Evolutionary conservation across 2,113 vertebrate species (phyloP), one percentile per base, ranked within the genome.

Genomic region (Calidris pugnax): DNA sequence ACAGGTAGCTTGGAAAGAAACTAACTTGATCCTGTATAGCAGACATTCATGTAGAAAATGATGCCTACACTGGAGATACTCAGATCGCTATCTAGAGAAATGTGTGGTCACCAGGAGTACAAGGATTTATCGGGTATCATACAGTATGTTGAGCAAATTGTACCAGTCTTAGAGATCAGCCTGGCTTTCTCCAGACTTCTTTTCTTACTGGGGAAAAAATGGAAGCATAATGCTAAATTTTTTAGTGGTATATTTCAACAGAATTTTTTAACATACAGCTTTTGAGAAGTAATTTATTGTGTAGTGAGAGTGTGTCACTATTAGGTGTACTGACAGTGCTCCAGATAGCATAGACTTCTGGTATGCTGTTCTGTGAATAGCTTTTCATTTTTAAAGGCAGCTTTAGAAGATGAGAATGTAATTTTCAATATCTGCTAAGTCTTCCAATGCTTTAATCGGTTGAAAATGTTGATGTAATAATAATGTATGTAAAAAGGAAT

Each of bases 241-340:
- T 69, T 32, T 19, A 50, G 59, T 27, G 5, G 14, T 69, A 47
- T 57, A 51, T 73, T 89, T 91, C 18, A 81, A 23, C 39, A 56
- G 10, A 37, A 4, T 37, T 35, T n/a, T 83, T 68, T n/a, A 76
- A 56, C 73, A 28, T 26, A 13, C 14, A 57, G 12, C 23, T 78
- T 71, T 81, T 45, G 76, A 24, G 17, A 47, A 68, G 11, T 68
- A 56, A 59, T 83, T 89, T 68, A 33, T 32, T 35, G 23, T 64
- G 7, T 87, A 13, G 20, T 87, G 76, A 23, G 30, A 73, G 6
- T 0, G 0, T 73, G 41, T 56, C 1, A 0, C 16, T 50, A 4
- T 63, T 41, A 27, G 27, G 21, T 68, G 12, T 35, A 48, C 56
- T 78, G 66, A 62, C 14, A 57, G 35, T 13, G 7, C 7, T 94